Evolutionary conservation across 2,797 vertebrate genomes (phyloP).

Genomic region (Melanotaenia maccullochi): DNA sequence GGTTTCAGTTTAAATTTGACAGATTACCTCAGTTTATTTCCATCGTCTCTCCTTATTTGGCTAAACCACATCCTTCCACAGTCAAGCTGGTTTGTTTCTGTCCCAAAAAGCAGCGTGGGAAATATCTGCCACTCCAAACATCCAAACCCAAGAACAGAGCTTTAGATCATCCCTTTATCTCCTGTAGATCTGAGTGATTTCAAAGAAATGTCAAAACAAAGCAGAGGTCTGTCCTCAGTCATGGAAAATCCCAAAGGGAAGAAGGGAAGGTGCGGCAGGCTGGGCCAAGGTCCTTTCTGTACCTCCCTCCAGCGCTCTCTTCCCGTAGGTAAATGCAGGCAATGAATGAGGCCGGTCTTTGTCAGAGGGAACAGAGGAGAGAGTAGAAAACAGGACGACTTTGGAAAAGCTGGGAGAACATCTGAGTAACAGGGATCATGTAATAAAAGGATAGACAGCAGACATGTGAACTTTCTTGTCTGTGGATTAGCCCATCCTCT

Average conservation of each 20-base stretch:
- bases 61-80: conserved; percentile 33
- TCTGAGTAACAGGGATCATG: conserved; percentile 18
- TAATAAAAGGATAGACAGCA: conserved; percentile 23
- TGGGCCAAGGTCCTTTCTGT: conserved; percentile 52
- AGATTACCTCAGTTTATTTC: conserved; percentile 33
- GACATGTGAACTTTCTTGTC: conserved; percentile 54
- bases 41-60: conserved; percentile 23
- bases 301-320: conserved; percentile 46
- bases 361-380: conserved; percentile 6
- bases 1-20: conserved; percentile 14
- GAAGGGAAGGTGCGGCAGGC: conserved; percentile 49
- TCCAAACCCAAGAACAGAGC: conserved; percentile 45
- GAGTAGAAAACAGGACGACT: conserved; percentile 16
- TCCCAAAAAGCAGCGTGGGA: conserved; percentile 54
- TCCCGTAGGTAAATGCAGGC: conserved; percentile 60
- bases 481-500: conserved; percentile 59
- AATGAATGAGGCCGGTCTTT: conserved; percentile 49
- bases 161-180: conserved; percentile 43
- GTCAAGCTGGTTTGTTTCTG: conserved; percentile 36
- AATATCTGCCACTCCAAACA: conserved; percentile 48
- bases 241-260: conserved; percentile 58
- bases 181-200: conserved; percentile 35
- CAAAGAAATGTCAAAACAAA: conserved; percentile 57
- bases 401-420: conserved; percentile 24
- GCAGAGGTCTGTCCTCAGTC: conserved; percentile 44